These are phyloP conservation scores for Neoaliturus tenellus DNA, from an alignment of 2,888 invertebrate species.

Conservation along the genomic window DNA sequence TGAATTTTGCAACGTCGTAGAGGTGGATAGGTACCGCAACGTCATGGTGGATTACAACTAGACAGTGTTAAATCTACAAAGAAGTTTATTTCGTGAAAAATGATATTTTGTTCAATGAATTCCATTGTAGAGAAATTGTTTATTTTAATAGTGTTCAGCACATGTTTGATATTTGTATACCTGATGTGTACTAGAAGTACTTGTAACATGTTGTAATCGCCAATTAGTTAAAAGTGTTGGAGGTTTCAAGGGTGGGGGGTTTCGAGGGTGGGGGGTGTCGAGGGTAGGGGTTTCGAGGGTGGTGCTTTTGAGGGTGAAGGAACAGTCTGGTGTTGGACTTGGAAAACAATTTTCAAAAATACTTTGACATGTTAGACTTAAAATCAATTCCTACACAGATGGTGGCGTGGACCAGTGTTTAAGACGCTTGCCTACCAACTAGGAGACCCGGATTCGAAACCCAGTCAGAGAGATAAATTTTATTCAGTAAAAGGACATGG, in stretches of 20 bases:
- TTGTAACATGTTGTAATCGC: too few species aligned
- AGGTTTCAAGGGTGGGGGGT: not conserved
- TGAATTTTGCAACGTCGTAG: conserved; percentile 68
- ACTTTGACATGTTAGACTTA: too few species aligned
- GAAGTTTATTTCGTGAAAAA: not conserved
- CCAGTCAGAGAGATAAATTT: too few species aligned
- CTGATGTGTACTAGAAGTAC: not conserved
- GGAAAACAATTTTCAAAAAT: too few species aligned
- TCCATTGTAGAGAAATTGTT: not conserved
- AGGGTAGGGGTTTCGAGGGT: not conserved
- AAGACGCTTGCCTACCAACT: too few species aligned
- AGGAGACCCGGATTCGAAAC: too few species aligned
- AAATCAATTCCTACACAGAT: too few species aligned
- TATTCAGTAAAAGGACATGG: too few species aligned
- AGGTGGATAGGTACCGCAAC: conserved; percentile 66
- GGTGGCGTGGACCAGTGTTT: too few species aligned
- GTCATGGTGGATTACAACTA: conserved; percentile 49
- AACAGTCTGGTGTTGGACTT: not conserved
- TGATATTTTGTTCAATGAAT: not conserved
- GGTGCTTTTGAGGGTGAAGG: not conserved
- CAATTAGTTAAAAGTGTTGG: too few species aligned
- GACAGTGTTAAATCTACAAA: not conserved
- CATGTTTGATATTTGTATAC: not conserved
- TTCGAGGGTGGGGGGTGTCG: not conserved
- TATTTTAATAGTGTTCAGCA: not conserved